Percentiles rank a stretch among this genome's conserved stretches.
phyloP scores from a whole-genome alignment of 2,113 vertebrate genomes.

The Psittacus erithacus region DNA sequence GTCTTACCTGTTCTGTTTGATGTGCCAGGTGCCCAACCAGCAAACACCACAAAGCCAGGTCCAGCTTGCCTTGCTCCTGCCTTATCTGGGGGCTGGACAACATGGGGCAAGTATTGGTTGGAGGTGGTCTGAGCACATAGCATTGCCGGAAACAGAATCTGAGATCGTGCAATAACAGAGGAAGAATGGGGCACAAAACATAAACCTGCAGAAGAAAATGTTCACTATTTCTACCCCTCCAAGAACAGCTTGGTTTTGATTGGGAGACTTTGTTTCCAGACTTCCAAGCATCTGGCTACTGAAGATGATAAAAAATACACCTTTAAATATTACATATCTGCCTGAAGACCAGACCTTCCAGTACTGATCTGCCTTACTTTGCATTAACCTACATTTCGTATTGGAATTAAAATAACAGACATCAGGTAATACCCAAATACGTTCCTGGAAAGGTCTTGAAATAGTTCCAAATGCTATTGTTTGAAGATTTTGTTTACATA shows the following conservation, averaged over 20 bases:
- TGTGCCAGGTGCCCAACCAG: not conserved
- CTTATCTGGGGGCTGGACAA: not conserved
- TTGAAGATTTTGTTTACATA: not conserved
- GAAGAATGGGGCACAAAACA: not conserved
- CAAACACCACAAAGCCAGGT: not conserved
- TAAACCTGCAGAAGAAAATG: not conserved
- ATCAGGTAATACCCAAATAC: not conserved
- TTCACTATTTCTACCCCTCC: not conserved
- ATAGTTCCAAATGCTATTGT: not conserved
- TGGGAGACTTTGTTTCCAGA: not conserved
- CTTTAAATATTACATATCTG: not conserved
- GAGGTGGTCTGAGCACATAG: not conserved
- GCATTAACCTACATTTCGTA: not conserved
- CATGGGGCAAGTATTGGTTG: accelerated
- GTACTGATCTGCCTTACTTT: not conserved
- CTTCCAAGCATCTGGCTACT: not conserved
- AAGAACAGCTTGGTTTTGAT: not conserved
- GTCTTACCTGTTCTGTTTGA: not conserved
- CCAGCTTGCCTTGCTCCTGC: not conserved
- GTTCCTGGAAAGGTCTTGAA: not conserved
- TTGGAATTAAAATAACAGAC: not conserved
- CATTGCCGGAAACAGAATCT: not conserved
- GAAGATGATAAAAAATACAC: not conserved
- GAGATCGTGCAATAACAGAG: not conserved
- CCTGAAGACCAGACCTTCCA: not conserved